These are phyloP conservation scores for Lordiphosa stackelbergi DNA, from an alignment of 1,140 invertebrate genomes.

Conservation along the genomic window DNA sequence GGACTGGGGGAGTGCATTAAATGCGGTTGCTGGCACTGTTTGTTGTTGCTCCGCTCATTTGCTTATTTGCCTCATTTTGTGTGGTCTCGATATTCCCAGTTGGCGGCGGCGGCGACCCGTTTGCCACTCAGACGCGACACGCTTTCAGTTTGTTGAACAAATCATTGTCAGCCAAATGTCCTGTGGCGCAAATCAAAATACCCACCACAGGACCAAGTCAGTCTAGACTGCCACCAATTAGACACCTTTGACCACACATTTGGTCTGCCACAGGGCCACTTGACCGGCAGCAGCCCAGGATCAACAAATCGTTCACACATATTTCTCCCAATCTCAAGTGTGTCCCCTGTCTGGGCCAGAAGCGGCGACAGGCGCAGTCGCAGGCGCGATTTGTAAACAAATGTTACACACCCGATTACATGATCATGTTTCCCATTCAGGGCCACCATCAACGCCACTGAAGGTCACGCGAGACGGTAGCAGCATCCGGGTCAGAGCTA, in stretches of 20 bases:
- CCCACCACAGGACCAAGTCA: constrained; percentile 27
- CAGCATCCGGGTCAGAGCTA: too few relatives aligned
- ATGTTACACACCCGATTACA: constrained; percentile 56
- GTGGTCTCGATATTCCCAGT: constrained; percentile 37
- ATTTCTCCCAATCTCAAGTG: constrained; percentile 56
- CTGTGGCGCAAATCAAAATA: constrained; percentile 58
- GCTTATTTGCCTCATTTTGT: constrained; percentile 55
- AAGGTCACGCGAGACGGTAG: not conserved
- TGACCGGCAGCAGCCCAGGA: constrained; percentile 16
- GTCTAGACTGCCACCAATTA: constrained; percentile 61
- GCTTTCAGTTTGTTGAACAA: constrained; percentile 24
- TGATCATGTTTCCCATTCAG: constrained; percentile 34
- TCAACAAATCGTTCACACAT: constrained; percentile 50
- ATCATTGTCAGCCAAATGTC: constrained; percentile 39
- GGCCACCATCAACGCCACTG: constrained; percentile 20
- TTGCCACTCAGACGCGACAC: constrained; percentile 41
- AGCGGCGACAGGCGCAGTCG: constrained; percentile 30
- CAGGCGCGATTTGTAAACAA: constrained; percentile 66
- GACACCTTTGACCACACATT: constrained; percentile 45
- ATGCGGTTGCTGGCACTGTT: constrained; percentile 31
- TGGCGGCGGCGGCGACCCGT: not conserved
- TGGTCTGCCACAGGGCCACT: constrained; percentile 31
- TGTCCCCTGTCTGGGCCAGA: constrained; percentile 36
- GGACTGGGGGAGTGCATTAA: constrained; percentile 52
- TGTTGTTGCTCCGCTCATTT: constrained; percentile 41